Conservation (phyloP, 2,113 vertebrate genomes). For the Muntiacus muntjak region DNA sequence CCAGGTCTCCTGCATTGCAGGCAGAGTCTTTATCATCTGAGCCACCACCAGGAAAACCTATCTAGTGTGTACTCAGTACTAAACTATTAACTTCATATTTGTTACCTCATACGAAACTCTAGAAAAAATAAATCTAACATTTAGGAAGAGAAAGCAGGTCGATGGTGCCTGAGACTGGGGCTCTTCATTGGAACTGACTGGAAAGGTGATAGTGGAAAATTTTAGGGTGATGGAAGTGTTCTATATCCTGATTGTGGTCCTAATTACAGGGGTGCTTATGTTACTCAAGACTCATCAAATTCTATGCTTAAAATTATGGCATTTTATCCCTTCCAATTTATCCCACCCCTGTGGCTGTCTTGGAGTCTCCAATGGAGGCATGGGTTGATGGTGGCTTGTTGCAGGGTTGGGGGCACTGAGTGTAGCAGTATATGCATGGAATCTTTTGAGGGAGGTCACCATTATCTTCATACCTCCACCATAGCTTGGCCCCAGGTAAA, state of each 20-base stretch:
- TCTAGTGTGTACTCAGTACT: not conserved
- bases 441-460: not conserved
- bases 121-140: not conserved
- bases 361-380: not conserved
- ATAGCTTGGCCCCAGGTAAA: too few relatives aligned
- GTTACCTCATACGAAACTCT: not conserved
- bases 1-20: not conserved
- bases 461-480: not conserved
- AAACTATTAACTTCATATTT: not conserved
- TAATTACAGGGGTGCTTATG: not conserved
- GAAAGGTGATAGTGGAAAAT: not conserved
- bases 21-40: not conserved
- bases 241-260: not conserved
- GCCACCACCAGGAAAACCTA: not conserved
- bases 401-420: not conserved
- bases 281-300: not conserved
- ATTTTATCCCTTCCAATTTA: not conserved
- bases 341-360: not conserved
- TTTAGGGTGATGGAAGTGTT: not conserved
- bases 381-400: not conserved
- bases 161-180: accelerated
- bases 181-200: not conserved
- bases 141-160: not conserved
- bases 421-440: not conserved
- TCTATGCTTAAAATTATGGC: not conserved